Evolutionary conservation across 1,140 invertebrate species (phyloP).

Genomic region (Radopholus similis): DNA sequence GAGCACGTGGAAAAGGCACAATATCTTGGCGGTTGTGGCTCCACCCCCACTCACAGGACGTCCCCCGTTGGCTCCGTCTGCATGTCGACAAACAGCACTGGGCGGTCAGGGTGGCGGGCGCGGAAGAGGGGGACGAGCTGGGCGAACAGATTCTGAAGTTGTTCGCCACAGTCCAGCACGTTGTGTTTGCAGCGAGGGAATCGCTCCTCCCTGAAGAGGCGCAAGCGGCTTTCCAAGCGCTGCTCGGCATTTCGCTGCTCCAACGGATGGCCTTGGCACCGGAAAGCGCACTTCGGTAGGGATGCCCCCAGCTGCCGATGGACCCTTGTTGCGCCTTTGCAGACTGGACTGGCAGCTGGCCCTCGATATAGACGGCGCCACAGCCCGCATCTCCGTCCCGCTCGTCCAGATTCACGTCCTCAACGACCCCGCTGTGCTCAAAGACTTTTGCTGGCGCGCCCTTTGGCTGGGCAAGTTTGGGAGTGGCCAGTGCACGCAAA

Average conservation of each 20-base stretch:
- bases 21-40: constrained; percentile 3
- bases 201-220: not conserved
- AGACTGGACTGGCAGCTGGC: constrained; percentile 30
- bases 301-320: not conserved
- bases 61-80: constrained; percentile 9
- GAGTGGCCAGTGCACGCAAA: not conserved
- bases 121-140: constrained; percentile 19
- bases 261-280: constrained; percentile 34
- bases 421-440: constrained; percentile 27
- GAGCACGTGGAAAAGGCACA: constrained; percentile 28
- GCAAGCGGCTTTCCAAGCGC: constrained; percentile 18
- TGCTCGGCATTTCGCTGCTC: constrained; percentile 31
- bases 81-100: constrained; percentile 18
- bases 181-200: constrained; percentile 18
- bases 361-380: constrained; percentile 4
- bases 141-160: constrained; percentile 26
- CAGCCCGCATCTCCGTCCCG: constrained; percentile 19
- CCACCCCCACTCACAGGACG: not conserved
- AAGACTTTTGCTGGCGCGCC: constrained; percentile 34
- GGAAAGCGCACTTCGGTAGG: constrained; percentile 30
- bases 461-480: constrained; percentile 16
- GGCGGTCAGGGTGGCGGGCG: constrained; percentile 12
- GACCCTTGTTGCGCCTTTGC: no score
- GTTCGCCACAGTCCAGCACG: constrained; percentile 16
- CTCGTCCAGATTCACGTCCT: constrained; percentile 43